Conservation (phyloP, 1,140 invertebrate species). For the Trichogramma pretiosum region DNA sequence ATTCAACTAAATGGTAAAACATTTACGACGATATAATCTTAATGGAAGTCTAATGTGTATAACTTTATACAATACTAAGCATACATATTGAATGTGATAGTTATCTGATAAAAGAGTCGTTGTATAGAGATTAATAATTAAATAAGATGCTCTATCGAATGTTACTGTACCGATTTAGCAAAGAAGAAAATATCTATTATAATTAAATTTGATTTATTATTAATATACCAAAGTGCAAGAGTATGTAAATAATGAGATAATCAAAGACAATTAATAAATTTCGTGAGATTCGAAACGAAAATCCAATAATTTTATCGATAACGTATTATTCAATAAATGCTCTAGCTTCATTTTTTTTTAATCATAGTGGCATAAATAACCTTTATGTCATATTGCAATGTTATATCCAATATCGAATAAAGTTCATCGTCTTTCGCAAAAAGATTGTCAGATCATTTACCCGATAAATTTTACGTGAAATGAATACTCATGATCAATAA, state of each 20-base stretch:
- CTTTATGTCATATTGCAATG: conserved; percentile 13
- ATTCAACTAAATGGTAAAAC: too few relatives aligned
- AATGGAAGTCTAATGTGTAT: too few relatives aligned
- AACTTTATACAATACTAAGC: too few relatives aligned
- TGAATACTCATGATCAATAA: neutral
- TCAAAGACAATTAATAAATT: conserved; percentile 32
- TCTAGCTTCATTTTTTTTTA: conserved; percentile 11
- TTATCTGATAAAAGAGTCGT: conserved; percentile 26
- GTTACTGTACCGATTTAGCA: conserved; percentile 21
- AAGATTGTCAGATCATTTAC: too few relatives aligned
- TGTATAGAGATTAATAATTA: too few relatives aligned
- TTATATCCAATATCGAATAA: conserved; percentile 34
- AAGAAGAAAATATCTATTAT: conserved; percentile 25
- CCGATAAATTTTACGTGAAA: too few relatives aligned
- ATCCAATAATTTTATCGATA: conserved; percentile 12
- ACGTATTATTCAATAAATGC: conserved; percentile 14
- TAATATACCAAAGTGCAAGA: conserved; percentile 42
- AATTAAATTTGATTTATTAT: conserved; percentile 28
- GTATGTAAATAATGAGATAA: conserved; percentile 32
- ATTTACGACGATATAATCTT: too few relatives aligned
- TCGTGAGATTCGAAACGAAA: conserved; percentile 13
- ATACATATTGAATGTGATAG: conserved; percentile 40
- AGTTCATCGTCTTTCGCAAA: conserved; percentile 30
- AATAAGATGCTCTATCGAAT: conserved; percentile 28
- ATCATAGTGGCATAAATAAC: conserved; percentile 12